Evolutionary conservation across 2,888 invertebrate species (phyloP), one percentile per base, ranked within the genome.

Genomic region (Amphimallon solstitiale): DNA sequence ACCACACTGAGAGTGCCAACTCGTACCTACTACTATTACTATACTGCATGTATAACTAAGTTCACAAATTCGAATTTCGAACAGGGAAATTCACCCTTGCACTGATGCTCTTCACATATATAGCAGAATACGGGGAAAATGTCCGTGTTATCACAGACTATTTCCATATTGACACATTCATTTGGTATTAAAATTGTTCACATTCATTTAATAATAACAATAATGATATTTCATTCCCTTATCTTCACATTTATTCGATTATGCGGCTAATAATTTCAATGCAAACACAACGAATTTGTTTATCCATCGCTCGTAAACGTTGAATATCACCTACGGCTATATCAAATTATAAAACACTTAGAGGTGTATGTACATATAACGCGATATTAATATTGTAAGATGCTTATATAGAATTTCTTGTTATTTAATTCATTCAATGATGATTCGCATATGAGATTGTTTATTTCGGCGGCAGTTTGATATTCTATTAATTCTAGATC

Each of bases 1-100:
- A 65, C 68, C 67, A 56, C 38, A 60, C 54, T 56, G 70, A 68
- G 68, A 74, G 78, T 77, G 74, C 76, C 76, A 76, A 72, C 66
- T 68, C 64, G 76, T 76, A 72, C 75, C 72, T 5, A 29, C 5
- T 29, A 29, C 29, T 29, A n/a, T n/a, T n/a, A 29, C 29, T 29
- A 29, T 29, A 29, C n/a, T 29, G 29, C 29, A 29, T 29, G 9
- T 9, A 29, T 29, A 29, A 7, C 5, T 29, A 29, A 70, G 71
- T 66, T 68, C 45, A 66, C 56, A 62, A 51, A 48, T 54, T 19
- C 21, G n/a, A 51, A 38, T 14, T 43, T 14, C 43, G 40, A 12
- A 3, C 7, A 19, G 48, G 68, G 67, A 68, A 29, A 70, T 48
- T 66, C 52, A 46, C 65, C 71, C 71, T 67, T 56, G 52, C 67